Percentiles rank a stretch among this genome's conserved stretches.
Conservation (phyloP, 2,113 vertebrate genomes). For the Glareola pratincola region DNA sequence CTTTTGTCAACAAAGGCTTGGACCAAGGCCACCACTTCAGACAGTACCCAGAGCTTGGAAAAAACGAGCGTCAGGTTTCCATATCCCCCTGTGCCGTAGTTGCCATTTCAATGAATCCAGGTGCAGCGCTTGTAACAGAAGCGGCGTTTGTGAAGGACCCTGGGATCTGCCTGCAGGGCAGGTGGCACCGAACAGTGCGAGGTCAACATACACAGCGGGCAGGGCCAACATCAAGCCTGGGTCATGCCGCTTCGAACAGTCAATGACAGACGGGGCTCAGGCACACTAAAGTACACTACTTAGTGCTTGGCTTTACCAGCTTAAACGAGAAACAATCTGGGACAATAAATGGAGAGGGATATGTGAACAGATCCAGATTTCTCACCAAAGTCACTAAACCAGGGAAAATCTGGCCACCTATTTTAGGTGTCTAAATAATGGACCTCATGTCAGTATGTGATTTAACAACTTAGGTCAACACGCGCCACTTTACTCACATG, state of each 20-base stretch:
- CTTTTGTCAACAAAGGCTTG: not conserved
- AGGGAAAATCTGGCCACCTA: not conserved
- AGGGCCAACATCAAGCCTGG: not conserved
- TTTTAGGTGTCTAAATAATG: not conserved
- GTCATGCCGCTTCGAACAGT: fast-evolving
- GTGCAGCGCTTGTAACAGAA: not conserved
- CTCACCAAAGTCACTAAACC: not conserved
- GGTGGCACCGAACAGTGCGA: not conserved
- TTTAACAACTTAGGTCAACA: not conserved
- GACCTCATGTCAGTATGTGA: fast-evolving
- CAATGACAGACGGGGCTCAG: not conserved
- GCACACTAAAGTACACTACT: not conserved
- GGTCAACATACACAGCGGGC: fast-evolving
- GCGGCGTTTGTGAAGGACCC: not conserved
- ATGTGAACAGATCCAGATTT: not conserved
- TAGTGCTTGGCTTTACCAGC: not conserved
- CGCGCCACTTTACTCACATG: constrained; percentile 82
- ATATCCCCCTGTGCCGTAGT: fast-evolving
- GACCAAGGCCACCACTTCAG: not conserved
- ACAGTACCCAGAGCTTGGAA: not conserved
- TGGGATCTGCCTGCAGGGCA: not conserved
- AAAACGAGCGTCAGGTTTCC: fast-evolving
- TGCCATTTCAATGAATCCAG: not conserved
- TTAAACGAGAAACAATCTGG: not conserved
- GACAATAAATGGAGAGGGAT: not conserved